Evolutionary conservation across 2,888 invertebrate genomes (phyloP), one percentile per base, ranked within the genome.

Genomic region (Pammene aurita): DNA sequence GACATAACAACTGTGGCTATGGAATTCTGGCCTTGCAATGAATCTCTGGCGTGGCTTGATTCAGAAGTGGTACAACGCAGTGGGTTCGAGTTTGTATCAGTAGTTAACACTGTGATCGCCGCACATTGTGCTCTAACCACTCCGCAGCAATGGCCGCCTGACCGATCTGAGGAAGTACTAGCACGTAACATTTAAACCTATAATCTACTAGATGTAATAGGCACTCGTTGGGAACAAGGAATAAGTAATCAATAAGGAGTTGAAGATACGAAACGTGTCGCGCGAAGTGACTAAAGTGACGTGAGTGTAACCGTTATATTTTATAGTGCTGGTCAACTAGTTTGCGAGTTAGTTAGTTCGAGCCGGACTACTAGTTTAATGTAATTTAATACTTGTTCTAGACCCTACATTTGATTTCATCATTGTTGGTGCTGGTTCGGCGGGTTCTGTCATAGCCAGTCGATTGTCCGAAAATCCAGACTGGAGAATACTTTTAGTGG

Each of bases 71-170:
- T 68, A 5, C 50, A 57, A 4, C 57, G 44, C 58, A 68, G 68
- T 58, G 68, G 71, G 7, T 52, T 41, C 18, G 14, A 66, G 18
- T 75, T 74, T 64, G 61, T 72, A 5, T 64, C 93, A 4, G 79
- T 94, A 11, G 76, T 95, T 7, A 69, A 56, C 9, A 71, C 93
- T 2, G 74, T 95, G 13, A 77, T 94, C 65, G 76, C 86, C 5
- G 89, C 93, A 0, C 93, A 92, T 77, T 94, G 94, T 75, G 80
- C 85, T 2, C 74, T 94, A 16, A 85, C 84, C n/a, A 82, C 83
- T 4, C 79, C 83, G 35, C 78, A 77, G 2, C 80, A 84, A 58
- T 94, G 94, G 84, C 94, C 94, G 0, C 75, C 77, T 7, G 93
- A 94, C 73, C 83, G 77, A 46, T 84, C 72, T 26, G 77, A 77